phyloP scores from a whole-genome alignment of 1,140 invertebrate genomes.

The Bradynema listronoti region DNA sequence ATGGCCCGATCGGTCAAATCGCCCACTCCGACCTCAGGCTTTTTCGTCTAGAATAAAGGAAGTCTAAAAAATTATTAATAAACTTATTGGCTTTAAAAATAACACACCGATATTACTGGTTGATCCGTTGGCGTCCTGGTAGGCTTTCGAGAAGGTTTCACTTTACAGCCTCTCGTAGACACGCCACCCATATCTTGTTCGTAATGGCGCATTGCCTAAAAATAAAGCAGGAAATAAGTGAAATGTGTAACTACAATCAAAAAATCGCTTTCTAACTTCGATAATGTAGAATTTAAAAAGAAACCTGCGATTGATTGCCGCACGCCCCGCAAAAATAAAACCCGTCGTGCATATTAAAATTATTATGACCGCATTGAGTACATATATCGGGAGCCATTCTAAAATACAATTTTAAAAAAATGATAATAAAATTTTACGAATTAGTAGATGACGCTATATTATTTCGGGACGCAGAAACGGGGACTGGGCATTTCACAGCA shows the following conservation, averaged over 20 bases:
- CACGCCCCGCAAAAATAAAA: conserved; percentile 4
- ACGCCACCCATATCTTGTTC: no score
- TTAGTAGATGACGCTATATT: no score
- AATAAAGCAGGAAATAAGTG: background rate
- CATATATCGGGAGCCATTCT: conserved; percentile 3
- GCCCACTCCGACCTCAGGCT: background rate
- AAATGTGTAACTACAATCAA: background rate
- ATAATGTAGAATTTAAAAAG: background rate
- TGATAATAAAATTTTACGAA: no score
- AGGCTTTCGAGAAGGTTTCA: no score
- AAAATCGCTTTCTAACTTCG: background rate
- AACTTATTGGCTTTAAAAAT: background rate
- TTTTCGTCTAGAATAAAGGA: conserved; percentile 3
- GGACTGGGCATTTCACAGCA: no score
- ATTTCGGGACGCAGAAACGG: no score
- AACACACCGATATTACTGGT: background rate
- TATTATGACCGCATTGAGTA: background rate
- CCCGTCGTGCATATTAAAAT: conserved; percentile 4
- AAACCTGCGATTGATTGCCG: conserved; percentile 5
- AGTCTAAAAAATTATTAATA: background rate
- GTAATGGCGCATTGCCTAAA: background rate
- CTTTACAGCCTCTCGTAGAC: no score
- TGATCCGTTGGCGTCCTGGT: no score
- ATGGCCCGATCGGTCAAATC: background rate
- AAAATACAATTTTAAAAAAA: no score